These are phyloP conservation scores for Chiloscyllium punctatum DNA, from an alignment of 2,797 vertebrate species.

Conservation along the genomic window DNA sequence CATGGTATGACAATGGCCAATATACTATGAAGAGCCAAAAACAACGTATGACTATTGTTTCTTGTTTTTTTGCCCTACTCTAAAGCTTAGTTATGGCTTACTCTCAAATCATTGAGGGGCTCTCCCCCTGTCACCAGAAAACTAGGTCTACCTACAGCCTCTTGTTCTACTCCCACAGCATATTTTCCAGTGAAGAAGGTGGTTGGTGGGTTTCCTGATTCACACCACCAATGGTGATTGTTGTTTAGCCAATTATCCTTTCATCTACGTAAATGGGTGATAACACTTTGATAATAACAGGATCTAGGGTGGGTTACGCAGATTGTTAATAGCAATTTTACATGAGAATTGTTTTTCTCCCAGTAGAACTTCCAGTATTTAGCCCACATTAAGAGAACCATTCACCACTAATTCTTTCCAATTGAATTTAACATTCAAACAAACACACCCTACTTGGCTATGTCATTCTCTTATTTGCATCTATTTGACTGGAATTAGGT, in stretches of 20 bases:
- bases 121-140: neutral
- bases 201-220: constrained; percentile 28
- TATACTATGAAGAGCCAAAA: neutral
- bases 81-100: no score
- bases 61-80: neutral
- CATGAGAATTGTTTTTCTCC: constrained; percentile 15
- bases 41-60: neutral
- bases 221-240: neutral
- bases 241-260: neutral
- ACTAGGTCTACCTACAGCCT: neutral
- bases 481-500: neutral
- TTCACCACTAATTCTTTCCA: constrained; percentile 36
- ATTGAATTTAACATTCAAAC: constrained; percentile 18
- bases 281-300: constrained; percentile 23
- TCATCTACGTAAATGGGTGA: constrained; percentile 14
- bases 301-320: constrained; percentile 27
- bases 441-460: neutral
- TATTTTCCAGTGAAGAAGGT: constrained; percentile 22
- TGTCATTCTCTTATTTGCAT: neutral
- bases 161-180: neutral
- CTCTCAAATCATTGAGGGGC: neutral
- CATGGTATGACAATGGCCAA: no score
- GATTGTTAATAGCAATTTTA: neutral
- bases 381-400: constrained; percentile 21
- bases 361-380: constrained; percentile 25